Percentiles rank a stretch among this genome's conserved stretches.
phyloP scores from a whole-genome alignment of 2,113 vertebrate species.

The Silurus meridionalis region DNA sequence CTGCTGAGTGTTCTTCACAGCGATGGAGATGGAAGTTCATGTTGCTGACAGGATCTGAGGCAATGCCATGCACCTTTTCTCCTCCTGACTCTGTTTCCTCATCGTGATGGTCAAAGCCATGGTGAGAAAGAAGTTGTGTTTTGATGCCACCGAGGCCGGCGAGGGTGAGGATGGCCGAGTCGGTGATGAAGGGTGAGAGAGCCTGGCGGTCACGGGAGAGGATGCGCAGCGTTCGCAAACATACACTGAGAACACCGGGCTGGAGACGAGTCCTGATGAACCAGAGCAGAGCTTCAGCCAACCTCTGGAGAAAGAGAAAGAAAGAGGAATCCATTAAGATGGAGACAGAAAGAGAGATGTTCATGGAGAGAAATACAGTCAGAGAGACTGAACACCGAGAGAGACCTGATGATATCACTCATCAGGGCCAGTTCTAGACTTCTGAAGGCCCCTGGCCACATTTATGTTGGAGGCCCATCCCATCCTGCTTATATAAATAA shows the following conservation, averaged over 20 bases:
- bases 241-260: slow-evolving; percentile 54
- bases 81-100: slow-evolving; percentile 9
- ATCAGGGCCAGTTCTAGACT: too few relatives aligned
- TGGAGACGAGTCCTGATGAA: slow-evolving; percentile 60
- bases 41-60: background rate
- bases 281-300: slow-evolving; percentile 61
- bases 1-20: background rate
- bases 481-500: too few relatives aligned
- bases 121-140: slow-evolving; percentile 3
- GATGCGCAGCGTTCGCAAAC: slow-evolving; percentile 63
- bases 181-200: slow-evolving; percentile 59
- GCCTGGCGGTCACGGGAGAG: slow-evolving; percentile 65
- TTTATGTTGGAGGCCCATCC: too few relatives aligned
- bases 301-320: slow-evolving; percentile 48
- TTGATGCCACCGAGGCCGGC: slow-evolving; percentile 60
- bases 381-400: background rate
- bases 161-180: slow-evolving; percentile 59
- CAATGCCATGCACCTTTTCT: background rate
- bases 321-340: background rate
- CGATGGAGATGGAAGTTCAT: background rate
- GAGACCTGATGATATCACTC: too few relatives aligned
- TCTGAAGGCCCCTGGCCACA: too few relatives aligned
- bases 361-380: background rate
- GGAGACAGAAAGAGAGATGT: background rate
- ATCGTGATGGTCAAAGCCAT: slow-evolving; percentile 24